Conservation (phyloP, 2,113 vertebrate genomes). For the Nothoprocta pentlandii region DNA sequence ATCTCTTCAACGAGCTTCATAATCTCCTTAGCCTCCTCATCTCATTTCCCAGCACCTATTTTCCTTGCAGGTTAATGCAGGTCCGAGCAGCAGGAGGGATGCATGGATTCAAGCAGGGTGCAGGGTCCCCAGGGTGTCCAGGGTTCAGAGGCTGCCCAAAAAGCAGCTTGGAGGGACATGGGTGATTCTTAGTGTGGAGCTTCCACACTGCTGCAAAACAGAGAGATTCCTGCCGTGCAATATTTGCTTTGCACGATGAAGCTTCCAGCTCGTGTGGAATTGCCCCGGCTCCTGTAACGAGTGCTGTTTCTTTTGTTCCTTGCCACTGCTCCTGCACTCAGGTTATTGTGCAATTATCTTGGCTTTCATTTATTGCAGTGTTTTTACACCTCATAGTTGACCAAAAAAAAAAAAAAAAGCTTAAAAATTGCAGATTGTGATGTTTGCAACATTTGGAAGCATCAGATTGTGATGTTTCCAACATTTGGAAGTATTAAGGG, state of each 20-base stretch:
- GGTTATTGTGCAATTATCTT: background rate
- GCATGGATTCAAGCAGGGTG: slow-evolving; percentile 1
- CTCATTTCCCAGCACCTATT: background rate
- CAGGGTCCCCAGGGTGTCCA: background rate
- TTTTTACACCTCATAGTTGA: background rate
- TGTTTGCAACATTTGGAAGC: background rate
- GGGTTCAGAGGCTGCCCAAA: slow-evolving; percentile 3
- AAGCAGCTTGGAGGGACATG: background rate
- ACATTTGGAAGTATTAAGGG: background rate
- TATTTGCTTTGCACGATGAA: slow-evolving; percentile 59
- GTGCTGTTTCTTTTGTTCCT: background rate
- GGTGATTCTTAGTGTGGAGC: slow-evolving; percentile 43
- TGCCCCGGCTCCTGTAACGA: background rate
- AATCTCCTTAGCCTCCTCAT: background rate
- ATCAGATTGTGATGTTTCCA: background rate
- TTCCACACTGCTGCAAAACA: slow-evolving; percentile 38
- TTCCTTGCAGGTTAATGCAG: background rate
- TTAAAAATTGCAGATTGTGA: background rate
- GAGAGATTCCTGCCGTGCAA: slow-evolving; percentile 29
- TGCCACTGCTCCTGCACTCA: background rate
- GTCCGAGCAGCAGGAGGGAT: slow-evolving; percentile 6
- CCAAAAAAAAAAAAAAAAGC: slow-evolving; percentile 14
- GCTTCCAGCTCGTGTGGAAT: slow-evolving; percentile 13
- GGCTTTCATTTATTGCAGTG: background rate
- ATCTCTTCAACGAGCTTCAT: background rate